A percentile compares a stretch with the other conserved stretches of the same genome.
phyloP scores from a whole-genome alignment of 1,140 invertebrate species.

The Lycorma delicatula region DNA sequence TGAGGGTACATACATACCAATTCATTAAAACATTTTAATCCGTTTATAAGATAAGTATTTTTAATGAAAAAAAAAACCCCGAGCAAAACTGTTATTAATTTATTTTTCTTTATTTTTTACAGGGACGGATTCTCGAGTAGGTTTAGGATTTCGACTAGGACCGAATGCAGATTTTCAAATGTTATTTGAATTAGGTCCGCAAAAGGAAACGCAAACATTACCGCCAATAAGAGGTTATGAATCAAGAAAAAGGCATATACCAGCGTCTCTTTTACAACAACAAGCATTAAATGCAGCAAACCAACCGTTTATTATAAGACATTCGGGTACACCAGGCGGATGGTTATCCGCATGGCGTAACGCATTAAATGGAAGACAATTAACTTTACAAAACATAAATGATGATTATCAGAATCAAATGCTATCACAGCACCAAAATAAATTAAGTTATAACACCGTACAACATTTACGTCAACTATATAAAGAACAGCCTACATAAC shows the following conservation, averaged over 20 bases:
- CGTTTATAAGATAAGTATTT: too few species aligned
- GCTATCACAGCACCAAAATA: not conserved
- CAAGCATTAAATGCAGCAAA: not conserved
- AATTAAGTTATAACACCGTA: conserved; percentile 15
- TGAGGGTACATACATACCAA: too few species aligned
- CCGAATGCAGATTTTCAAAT: conserved; percentile 73
- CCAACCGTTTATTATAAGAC: not conserved
- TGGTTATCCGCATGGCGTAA: conserved; percentile 9
- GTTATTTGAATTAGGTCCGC: conserved; percentile 65
- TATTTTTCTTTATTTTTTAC: conserved; percentile 12
- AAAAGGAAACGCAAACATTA: conserved; percentile 54
- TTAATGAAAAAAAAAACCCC: too few species aligned
- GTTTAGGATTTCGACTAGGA: conserved; percentile 67
- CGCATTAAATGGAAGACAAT: not conserved
- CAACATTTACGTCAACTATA: conserved; percentile 20
- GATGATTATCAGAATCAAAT: not conserved
- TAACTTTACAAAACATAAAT: too few species aligned
- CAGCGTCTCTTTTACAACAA: not conserved
- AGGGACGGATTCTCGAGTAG: conserved; percentile 71
- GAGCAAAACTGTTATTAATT: not conserved
- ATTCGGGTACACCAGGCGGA: conserved; percentile 8
- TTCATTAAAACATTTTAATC: too few species aligned
- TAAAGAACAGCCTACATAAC: conserved; percentile 18
- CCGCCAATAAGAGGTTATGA: conserved; percentile 7
- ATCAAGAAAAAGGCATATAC: not conserved